Evolutionary conservation across 2,113 vertebrate genomes (phyloP), one percentile per base, ranked within the genome.

Genomic region (Actenoides lindsayi): DNA sequence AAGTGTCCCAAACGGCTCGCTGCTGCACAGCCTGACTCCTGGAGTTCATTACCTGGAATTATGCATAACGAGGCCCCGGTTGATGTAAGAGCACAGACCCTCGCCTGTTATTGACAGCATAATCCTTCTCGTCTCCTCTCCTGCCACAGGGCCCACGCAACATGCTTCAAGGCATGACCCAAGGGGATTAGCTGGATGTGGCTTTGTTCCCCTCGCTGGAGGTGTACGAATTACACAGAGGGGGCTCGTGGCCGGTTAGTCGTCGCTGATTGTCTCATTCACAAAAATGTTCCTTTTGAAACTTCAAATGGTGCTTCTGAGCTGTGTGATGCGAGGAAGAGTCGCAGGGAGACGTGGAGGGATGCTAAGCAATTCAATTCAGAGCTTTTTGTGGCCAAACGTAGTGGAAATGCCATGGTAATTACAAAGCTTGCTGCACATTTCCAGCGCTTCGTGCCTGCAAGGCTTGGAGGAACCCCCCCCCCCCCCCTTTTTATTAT

Each of bases 231-330:
- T 97, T 93, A 91, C 90, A 91, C 1, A 1, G 27, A 67, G 64
- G 56, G 56, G 53, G 5, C 28, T 2, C 2, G 6, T 9, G 67
- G 87, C 73, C 3, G 16, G 84, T 97, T 64, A 88, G 78, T 23
- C 13, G 2, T 30, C 1, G 1, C 48, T 42, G 95, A 93, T 93
- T 31, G 41, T 83, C 86, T 87, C 90, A 54, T 91, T 94, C 90
- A 85, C 80, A 83, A 70, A 67, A 95, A 33, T 31, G 63, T 65
- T 83, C 70, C 78, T 90, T 95, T 51, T 42, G 78, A 78, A 93
- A 63, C 75, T 94, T 87, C 83, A 79, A 13, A 79, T 13, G 74
- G 9, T 31, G 89, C 77, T 87, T 62, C 77, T 42, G 80, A 93
- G 92, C 89, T 93, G 65, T 87, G 81, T 74, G 94, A 87, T 67